Base-by-base conservation (phyloP, 2,113 vertebrate species). In the Ancistrus triradiatus region DNA sequence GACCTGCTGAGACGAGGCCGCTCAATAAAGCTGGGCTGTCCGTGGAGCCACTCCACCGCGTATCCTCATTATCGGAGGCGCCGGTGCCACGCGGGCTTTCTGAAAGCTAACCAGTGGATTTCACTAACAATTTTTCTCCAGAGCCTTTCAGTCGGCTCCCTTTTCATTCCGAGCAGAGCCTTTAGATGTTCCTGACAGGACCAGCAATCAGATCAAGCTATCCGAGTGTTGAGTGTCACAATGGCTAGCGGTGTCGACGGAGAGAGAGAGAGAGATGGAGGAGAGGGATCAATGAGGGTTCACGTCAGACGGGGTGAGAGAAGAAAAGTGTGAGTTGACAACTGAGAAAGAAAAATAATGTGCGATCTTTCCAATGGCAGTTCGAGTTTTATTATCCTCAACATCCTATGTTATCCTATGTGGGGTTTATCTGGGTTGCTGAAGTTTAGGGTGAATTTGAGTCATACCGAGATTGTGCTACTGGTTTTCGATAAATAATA, bases 1-100 rank as follows among this genome's bases (percentile, higher is more conserved):
- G 7, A 22, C 66, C 66, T 35, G n/a, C 18, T 0, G 58, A 33
- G 40, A 42, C 47, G 70, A 22, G n/a, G 53, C 52, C 31, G 59
- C 47, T 53, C 42, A 42, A 22, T 64, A 31, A 51, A 3, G 57
- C 35, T 47, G 2, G 11, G 24, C 18, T 55, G 28, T 67, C 44
- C 35, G 6, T 24, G 55, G 66, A 17, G 5, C 55, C 43, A 6
- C 28, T 62, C 55, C n/a, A 51, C 43, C 47, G 43, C 62, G 50
- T 24, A 47, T 48, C 47, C 66, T 69, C 63, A 27, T 74, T 75
- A 68, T 44, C n/a, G 17, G 21, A 47, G 21, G 21, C 53, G 24
- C 42, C 18, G 47, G 43, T 31, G 25, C 58, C n/a, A 40, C 31
- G 24, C 35, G 1, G 6, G 15, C 21, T 31, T 49, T 63, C 47